phyloP scores from a whole-genome alignment of 1,140 invertebrate species.

The Tetramorium parvispinum region DNA sequence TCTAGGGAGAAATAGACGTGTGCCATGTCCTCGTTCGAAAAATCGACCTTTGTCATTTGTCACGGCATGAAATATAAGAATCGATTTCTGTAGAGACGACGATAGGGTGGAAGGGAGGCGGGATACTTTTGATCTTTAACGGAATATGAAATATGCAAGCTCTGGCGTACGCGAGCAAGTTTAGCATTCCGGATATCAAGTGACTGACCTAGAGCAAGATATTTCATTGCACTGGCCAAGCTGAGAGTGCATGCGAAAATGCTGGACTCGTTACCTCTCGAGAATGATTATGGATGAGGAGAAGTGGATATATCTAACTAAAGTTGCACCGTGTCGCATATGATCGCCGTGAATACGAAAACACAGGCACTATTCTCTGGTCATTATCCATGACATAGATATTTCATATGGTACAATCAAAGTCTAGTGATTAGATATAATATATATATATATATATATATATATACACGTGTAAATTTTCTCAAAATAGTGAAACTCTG shows the following conservation, averaged over 20 bases:
- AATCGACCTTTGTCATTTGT: constrained; percentile 55
- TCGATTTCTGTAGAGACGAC: constrained; percentile 32
- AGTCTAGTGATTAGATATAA: background rate
- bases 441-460: too few species aligned
- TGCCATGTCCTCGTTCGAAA: constrained; percentile 23
- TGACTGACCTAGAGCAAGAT: constrained; percentile 29
- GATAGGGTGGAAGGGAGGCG: too few species aligned
- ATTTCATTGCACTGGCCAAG: constrained; percentile 1
- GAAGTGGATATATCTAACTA: background rate
- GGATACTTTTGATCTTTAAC: constrained; percentile 22
- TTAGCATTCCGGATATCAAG: constrained; percentile 39
- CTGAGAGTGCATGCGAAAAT: background rate
- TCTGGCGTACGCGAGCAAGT: background rate
- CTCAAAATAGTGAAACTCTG: background rate
- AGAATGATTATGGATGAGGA: constrained; percentile 17
- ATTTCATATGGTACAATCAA: background rate
- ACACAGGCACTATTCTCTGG: background rate
- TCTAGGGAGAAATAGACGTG: background rate
- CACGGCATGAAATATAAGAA: constrained; percentile 35
- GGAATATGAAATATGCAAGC: constrained; percentile 41
- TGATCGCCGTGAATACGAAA: background rate
- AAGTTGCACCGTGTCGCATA: background rate
- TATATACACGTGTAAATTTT: background rate
- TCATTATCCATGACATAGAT: background rate
- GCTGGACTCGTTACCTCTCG: constrained; percentile 2